Evolutionary conservation across 2,113 vertebrate genomes (phyloP), one percentile per base, ranked within the genome.

Genomic region (Galeopterus variegatus): DNA sequence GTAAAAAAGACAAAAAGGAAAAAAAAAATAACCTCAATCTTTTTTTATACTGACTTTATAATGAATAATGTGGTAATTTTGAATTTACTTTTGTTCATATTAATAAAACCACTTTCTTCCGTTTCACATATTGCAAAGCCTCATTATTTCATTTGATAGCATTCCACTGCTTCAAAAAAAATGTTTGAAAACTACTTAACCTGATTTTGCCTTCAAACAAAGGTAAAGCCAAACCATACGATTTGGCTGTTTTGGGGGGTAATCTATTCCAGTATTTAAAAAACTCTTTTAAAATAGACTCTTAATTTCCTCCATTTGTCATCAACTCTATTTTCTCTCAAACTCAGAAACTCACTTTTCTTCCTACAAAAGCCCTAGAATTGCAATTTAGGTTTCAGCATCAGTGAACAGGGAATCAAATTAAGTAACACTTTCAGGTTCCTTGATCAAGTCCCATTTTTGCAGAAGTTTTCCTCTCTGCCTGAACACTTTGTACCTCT

Each of bases 351-450:
- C 56, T 84, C 50, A 41, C 56, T 60, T 77, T 60, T 76, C 41
- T 93, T 94, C 26, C 60, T 75, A 72, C 52, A 95, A 95, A 88
- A 94, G 31, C 17, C 41, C 69, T 83, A 88, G 9, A 88, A 83
- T 13, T 28, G 48, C 45, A 93, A 93, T 60, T 77, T 76, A 64
- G 21, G 41, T 88, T 92, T 77, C 70, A 80, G 33, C 0, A 75
- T 88, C 48, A 87, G 45, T 33, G 48, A 94, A 72, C 69, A 88
- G 45, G 64, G 3, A 96, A 82, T 62, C 31, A 96, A 96, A 65
- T 80, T 33, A 89, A 84, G 28, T 15, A 89, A 72, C 56, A 92
- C 11, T 69, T 70, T 54, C 18, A 52, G 60, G 17, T 76, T 93
- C 41, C 65, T 58, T 76, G 36, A 89, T 48, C 15, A 88, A 75